Base-by-base conservation (phyloP, 2,113 vertebrate genomes). In the rabbit (Oryctolagus cuniculus) region DNA sequence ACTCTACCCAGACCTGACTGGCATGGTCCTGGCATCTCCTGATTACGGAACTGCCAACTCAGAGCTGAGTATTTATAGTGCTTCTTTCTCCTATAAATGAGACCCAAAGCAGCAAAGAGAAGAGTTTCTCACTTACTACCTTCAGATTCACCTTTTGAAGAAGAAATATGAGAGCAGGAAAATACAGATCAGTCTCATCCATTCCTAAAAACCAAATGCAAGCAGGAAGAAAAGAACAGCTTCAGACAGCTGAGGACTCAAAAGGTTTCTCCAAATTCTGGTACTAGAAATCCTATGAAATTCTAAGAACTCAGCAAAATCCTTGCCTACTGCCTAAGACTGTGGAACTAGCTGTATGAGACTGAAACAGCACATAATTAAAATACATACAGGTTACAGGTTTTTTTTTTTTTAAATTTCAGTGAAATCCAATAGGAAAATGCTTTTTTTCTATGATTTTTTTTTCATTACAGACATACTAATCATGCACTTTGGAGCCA, bases 61-160 rank as follows among this genome's bases (percentile, higher is more conserved):
- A 6, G 72, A 95, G 61, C 3, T 87, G 79, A 72, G 72, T 86
- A 79, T 69, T 88, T 91, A 69, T 49, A 96, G 77, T 58, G 89
- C 6, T 64, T 91, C n/a, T 74, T 58, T 58, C 44, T 44, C 34
- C 90, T 95, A 78, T 17, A 90, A 93, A 94, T 9, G 25, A 94
- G 63, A 75, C 24, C 64, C 58, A 44, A 89, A 73, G 17, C 25
- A 13, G 53, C 22, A 91, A 5, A 90, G 21, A 82, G 51, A 80
- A 84, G n/a, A 75, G 34, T 29, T 78, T n/a, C 51, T 58, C 67
- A 58, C 34, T 66, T 84, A 93, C 78, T 93, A 78, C 67, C 13
- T 11, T 44, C 29, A 95, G 15, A 78, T 53, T 24, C 64, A 58
- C 38, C 75, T 95, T 93, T 24, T 63, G 53, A 88, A 58, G 51